Conservation (phyloP, 2,888 invertebrate genomes). For the Hybos culiciformis region DNA sequence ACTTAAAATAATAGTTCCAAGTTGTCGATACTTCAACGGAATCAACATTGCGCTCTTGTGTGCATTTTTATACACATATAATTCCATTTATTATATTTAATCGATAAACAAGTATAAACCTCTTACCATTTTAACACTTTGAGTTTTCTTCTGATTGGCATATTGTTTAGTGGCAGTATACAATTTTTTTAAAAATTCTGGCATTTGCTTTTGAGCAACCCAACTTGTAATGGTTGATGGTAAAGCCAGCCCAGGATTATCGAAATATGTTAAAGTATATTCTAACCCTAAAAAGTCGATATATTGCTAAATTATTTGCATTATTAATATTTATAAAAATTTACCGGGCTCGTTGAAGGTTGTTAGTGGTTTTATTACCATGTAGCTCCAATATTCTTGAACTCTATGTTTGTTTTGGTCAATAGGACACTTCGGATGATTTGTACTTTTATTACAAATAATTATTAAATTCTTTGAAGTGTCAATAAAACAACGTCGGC, state of each 20-base stretch:
- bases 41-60: too few relatives aligned
- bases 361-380: slow-evolving; percentile 58
- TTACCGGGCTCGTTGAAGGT: slow-evolving; percentile 29
- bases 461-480: slow-evolving; percentile 44
- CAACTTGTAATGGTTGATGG: slow-evolving; percentile 59
- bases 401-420: slow-evolving; percentile 57
- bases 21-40: too few relatives aligned
- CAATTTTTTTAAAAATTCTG: slow-evolving; percentile 58
- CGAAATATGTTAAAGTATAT: slow-evolving; percentile 76
- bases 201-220: slow-evolving; percentile 63
- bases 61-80: too few relatives aligned
- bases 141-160: slow-evolving; percentile 22
- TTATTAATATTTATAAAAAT: slow-evolving; percentile 8
- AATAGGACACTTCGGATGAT: slow-evolving; percentile 55
- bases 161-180: slow-evolving; percentile 54
- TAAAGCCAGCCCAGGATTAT: slow-evolving; percentile 67
- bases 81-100: too few relatives aligned
- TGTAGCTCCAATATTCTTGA: slow-evolving; percentile 70
- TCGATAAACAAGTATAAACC: too few relatives aligned
- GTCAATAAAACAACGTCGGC: slow-evolving; percentile 51
- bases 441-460: slow-evolving; percentile 53
- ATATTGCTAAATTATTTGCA: background rate
- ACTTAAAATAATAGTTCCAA: too few relatives aligned
- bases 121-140: too few relatives aligned
- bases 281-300: slow-evolving; percentile 46